These are phyloP conservation scores for Megaceryle torquata DNA, from an alignment of 2,113 vertebrate genomes.

Conservation along the genomic window DNA sequence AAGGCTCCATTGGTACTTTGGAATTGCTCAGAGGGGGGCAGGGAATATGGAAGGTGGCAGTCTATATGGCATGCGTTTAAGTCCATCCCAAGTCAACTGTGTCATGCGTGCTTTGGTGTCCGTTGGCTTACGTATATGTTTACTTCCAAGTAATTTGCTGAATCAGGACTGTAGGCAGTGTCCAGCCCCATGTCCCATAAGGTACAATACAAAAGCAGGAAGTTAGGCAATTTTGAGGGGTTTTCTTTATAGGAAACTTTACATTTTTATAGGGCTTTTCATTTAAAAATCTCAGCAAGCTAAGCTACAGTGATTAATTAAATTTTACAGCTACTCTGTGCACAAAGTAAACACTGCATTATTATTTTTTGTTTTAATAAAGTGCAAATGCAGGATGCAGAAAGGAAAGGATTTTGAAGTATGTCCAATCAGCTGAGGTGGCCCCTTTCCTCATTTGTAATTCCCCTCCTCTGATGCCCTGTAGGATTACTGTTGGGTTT, in stretches of 20 bases:
- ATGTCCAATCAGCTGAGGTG: neutral
- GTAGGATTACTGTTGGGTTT: neutral
- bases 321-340: constrained; percentile 41
- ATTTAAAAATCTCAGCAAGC: constrained; percentile 41
- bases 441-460: constrained; percentile 39
- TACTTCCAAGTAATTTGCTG: neutral
- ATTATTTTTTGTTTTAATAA: constrained; percentile 48
- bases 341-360: neutral
- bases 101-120: neutral
- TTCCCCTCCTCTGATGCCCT: neutral
- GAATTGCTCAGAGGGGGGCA: neutral
- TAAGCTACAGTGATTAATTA: constrained; percentile 49
- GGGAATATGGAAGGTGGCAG: neutral
- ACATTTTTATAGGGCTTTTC: constrained; percentile 31
- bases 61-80: neutral
- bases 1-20: neutral
- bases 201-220: constrained; percentile 1
- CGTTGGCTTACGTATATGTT: neutral
- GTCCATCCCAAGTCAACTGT: neutral
- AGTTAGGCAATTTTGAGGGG: constrained; percentile 1
- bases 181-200: neutral
- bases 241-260: constrained; percentile 20
- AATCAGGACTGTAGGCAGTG: neutral
- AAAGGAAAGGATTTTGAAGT: constrained; percentile 33
- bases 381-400: neutral